A percentile compares a stretch with the other conserved stretches of the same genome.
Evolutionary conservation across 2,797 vertebrate species (phyloP).

Genomic region (Melanotaenia trifasciata): DNA sequence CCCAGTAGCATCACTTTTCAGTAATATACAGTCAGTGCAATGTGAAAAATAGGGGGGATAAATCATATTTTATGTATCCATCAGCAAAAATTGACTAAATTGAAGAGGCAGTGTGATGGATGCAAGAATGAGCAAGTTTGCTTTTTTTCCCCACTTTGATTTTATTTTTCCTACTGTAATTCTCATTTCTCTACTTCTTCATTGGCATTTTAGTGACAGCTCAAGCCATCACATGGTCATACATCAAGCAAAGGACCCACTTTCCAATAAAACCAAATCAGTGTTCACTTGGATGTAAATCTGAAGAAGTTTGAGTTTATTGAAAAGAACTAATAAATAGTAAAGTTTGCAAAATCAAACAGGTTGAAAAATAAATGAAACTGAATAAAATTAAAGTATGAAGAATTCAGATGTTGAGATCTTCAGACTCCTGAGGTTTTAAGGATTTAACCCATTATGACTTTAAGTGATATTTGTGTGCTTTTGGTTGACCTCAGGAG

Average conservation of each 20-base stretch:
- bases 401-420: conserved; percentile 1
- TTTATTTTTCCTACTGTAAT: conserved; percentile 50
- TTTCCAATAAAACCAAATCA: conserved; percentile 71
- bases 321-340: conserved; percentile 46
- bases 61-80: conserved; percentile 66
- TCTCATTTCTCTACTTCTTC: conserved; percentile 60
- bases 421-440: neutral
- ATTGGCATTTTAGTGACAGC: conserved; percentile 56
- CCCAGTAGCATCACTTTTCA: conserved; percentile 43
- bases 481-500: neutral
- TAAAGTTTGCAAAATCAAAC: conserved; percentile 37
- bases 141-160: conserved; percentile 34
- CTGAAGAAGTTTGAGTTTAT: conserved; percentile 49
- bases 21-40: conserved; percentile 60
- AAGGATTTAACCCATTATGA: neutral
- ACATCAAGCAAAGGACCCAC: conserved; percentile 63
- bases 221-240: conserved; percentile 53
- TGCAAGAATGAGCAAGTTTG: conserved; percentile 36
- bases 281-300: conserved; percentile 64
- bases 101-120: conserved; percentile 44
- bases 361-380: conserved; percentile 26
- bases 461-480: neutral
- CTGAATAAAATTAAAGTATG: neutral
- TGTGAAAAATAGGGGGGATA: conserved; percentile 54
- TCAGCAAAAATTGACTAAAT: conserved; percentile 57